Evolutionary conservation across 2,888 invertebrate species (phyloP).

Genomic region (Latrodectus hesperus): DNA sequence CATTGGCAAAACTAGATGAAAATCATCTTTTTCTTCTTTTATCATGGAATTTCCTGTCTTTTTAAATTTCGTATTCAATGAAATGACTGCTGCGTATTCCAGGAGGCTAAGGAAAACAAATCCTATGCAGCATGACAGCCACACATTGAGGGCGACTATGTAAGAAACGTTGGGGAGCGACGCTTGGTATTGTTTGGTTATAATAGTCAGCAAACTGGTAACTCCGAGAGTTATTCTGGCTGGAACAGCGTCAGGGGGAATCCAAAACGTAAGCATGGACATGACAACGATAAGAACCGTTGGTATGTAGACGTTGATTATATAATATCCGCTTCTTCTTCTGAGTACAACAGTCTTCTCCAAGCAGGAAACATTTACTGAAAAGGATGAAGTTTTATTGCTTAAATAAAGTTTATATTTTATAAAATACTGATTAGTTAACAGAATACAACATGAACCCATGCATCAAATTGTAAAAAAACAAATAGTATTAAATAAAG

Average conservation of each 20-base stretch:
- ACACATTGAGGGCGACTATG: slow-evolving; percentile 72
- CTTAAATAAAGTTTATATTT: too few relatives aligned
- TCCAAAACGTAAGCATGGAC: slow-evolving; percentile 69
- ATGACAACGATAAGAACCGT: slow-evolving; percentile 64
- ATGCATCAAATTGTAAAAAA: too few relatives aligned
- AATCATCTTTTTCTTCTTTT: not conserved
- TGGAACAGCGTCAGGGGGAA: slow-evolving; percentile 66
- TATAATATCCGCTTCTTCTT: slow-evolving; percentile 48
- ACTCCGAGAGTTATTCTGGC: slow-evolving; percentile 77
- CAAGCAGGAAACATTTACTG: slow-evolving; percentile 19
- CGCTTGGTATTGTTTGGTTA: slow-evolving; percentile 65
- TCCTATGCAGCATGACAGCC: slow-evolving; percentile 71
- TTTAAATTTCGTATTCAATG: not conserved
- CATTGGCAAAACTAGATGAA: too few relatives aligned
- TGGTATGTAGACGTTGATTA: slow-evolving; percentile 61
- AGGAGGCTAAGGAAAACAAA: slow-evolving; percentile 71
- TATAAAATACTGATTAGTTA: too few relatives aligned
- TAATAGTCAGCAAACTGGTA: slow-evolving; percentile 84
- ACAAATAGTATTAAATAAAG: too few relatives aligned
- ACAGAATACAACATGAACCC: too few relatives aligned
- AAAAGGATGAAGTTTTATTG: not conserved
- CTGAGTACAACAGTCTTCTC: slow-evolving; percentile 8
- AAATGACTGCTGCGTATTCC: slow-evolving; percentile 71
- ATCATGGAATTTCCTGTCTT: not conserved
- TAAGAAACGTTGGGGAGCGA: slow-evolving; percentile 72